Percentiles rank a stretch among this genome's conserved stretches.
These are phyloP conservation scores for Anguilla japonica DNA, from an alignment of 2,113 vertebrate genomes.

Conservation along the genomic window DNA sequence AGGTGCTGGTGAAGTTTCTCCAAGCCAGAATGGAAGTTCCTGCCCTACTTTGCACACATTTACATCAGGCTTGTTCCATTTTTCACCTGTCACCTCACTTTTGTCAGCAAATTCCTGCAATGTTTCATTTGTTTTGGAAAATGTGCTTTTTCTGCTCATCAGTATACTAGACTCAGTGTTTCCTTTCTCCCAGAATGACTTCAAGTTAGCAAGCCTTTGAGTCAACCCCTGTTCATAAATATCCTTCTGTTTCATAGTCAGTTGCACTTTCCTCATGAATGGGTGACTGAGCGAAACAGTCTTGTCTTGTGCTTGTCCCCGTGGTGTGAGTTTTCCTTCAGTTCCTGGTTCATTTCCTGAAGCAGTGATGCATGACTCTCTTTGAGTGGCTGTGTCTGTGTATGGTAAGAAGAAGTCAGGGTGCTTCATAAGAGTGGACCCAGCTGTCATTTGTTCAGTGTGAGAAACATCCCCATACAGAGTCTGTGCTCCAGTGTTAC, in stretches of 20 bases:
- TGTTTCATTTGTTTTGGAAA: neutral
- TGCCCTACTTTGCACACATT: neutral
- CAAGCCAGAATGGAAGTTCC: neutral
- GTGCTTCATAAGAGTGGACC: neutral
- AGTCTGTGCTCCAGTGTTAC: neutral
- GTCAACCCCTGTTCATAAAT: conserved; percentile 10
- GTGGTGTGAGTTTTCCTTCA: conserved; percentile 36
- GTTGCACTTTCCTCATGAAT: neutral
- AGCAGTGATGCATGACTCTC: neutral
- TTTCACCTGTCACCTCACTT: neutral
- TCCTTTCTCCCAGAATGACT: conserved; percentile 44
- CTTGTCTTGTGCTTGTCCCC: neutral
- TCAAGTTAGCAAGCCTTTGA: conserved; percentile 39
- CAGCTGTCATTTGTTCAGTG: neutral
- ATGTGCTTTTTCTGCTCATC: conserved; percentile 18
- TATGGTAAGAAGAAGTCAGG: neutral
- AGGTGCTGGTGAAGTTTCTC: neutral
- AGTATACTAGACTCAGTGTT: conserved; percentile 37
- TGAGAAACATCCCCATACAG: neutral
- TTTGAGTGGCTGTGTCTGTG: neutral
- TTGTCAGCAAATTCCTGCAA: neutral
- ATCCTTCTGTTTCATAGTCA: neutral
- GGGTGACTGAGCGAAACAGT: neutral
- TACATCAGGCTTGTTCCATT: neutral
- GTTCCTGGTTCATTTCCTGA: neutral